Evolutionary conservation across 2,113 vertebrate species (phyloP).

Genomic region (Potamarius usumacintae): DNA sequence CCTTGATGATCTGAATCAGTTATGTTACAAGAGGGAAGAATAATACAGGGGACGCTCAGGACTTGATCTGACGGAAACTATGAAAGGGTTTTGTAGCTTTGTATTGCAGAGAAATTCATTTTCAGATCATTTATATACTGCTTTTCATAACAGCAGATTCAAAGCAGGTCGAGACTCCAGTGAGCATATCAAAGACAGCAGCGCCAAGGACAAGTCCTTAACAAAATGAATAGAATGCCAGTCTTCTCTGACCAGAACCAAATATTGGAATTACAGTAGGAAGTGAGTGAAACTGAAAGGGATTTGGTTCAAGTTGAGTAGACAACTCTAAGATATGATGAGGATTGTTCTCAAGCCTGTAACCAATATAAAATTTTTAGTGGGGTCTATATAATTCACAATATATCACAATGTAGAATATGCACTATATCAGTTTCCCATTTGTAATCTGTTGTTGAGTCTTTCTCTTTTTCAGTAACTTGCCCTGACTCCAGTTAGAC

Average conservation of each 20-base stretch:
- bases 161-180: neutral
- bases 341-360: neutral
- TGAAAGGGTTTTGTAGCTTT: neutral
- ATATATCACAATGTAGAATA: neutral
- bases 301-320: neutral
- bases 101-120: neutral
- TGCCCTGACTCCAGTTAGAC: neutral
- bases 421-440: neutral
- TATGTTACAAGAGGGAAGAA: slow-evolving; percentile 6
- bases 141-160: neutral
- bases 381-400: neutral
- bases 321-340: neutral
- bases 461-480: neutral
- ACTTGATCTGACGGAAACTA: neutral
- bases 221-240: neutral
- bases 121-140: neutral
- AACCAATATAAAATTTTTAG: neutral
- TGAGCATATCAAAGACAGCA: neutral
- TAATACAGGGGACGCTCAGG: neutral
- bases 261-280: too few species aligned
- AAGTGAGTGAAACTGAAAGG: neutral
- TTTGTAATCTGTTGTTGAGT: neutral
- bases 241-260: neutral
- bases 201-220: slow-evolving; percentile 1
- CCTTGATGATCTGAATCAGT: slow-evolving; percentile 27